A percentile compares a stretch with the other conserved stretches of the same genome.
phyloP scores from a whole-genome alignment of 1,140 invertebrate species.

The Hormaphis cornu region DNA sequence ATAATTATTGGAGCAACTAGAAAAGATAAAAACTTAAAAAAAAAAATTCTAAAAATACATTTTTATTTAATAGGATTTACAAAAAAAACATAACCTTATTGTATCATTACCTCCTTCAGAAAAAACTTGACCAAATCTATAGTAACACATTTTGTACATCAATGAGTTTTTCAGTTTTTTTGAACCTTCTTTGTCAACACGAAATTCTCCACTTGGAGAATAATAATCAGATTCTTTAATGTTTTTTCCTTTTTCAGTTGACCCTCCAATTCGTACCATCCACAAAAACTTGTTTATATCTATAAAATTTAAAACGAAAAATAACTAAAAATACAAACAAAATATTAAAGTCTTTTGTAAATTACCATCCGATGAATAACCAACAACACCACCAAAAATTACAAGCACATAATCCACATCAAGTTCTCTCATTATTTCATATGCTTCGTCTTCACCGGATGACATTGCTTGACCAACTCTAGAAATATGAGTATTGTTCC shows the following conservation, averaged over 20 bases:
- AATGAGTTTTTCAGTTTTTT: conserved; percentile 77
- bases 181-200: conserved; percentile 84
- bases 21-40: no score
- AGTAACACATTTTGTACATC: conserved; percentile 97
- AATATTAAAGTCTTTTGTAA: neutral
- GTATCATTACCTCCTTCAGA: conserved; percentile 72
- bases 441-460: conserved; percentile 88
- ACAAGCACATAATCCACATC: conserved; percentile 97
- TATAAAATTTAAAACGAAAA: conserved; percentile 41
- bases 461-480: conserved; percentile 96
- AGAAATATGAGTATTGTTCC: conserved; percentile 98
- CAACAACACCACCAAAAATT: conserved; percentile 94
- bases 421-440: conserved; percentile 93
- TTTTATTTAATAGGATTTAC: no score
- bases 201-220: conserved; percentile 84
- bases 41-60: no score
- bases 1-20: no score
- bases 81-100: neutral
- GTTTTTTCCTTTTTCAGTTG: conserved; percentile 84
- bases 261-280: conserved; percentile 98
- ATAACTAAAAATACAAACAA: neutral
- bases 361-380: conserved; percentile 94
- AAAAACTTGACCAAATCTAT: conserved; percentile 85
- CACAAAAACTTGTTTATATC: conserved; percentile 98
- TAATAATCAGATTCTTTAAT: conserved; percentile 97